Evolutionary conservation across 2,888 invertebrate genomes (phyloP).

Genomic region (Gibbula magus): DNA sequence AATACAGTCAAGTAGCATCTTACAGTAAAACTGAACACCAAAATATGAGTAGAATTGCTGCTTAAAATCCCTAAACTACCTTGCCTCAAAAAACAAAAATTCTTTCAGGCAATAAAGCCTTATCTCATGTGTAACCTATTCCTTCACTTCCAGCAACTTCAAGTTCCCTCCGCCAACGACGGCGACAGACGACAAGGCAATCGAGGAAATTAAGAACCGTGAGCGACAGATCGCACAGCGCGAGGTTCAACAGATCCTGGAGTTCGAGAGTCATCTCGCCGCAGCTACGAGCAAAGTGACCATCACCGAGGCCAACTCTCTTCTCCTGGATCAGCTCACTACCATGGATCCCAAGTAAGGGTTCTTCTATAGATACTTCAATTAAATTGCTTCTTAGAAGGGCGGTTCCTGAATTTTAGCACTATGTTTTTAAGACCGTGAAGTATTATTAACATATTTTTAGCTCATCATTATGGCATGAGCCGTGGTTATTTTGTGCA

Average conservation of each 20-base stretch:
- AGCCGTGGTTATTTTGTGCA: too few species aligned
- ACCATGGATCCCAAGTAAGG: constrained; percentile 85
- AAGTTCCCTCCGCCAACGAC: constrained; percentile 84
- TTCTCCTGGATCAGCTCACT: constrained; percentile 89
- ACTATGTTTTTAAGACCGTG: too few species aligned
- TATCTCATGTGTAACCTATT: neutral
- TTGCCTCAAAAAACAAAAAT: too few species aligned
- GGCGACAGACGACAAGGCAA: constrained; percentile 73
- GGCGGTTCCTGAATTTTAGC: too few species aligned
- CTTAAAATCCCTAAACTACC: too few species aligned
- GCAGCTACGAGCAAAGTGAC: constrained; percentile 87
- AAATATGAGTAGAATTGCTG: neutral
- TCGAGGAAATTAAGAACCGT: constrained; percentile 66
- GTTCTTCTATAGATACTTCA: neutral
- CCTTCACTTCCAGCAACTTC: constrained; percentile 79
- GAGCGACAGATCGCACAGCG: constrained; percentile 79
- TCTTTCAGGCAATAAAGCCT: too few species aligned
- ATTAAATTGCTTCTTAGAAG: too few species aligned
- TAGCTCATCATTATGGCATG: too few species aligned
- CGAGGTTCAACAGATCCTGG: constrained; percentile 87
- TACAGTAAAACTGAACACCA: too few species aligned
- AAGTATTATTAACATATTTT: too few species aligned
- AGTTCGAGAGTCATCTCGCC: constrained; percentile 94
- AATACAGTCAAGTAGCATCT: too few species aligned
- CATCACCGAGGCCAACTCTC: constrained; percentile 91